Evolutionary conservation across 2,113 vertebrate genomes (phyloP).

Genomic region (Cettia cetti): DNA sequence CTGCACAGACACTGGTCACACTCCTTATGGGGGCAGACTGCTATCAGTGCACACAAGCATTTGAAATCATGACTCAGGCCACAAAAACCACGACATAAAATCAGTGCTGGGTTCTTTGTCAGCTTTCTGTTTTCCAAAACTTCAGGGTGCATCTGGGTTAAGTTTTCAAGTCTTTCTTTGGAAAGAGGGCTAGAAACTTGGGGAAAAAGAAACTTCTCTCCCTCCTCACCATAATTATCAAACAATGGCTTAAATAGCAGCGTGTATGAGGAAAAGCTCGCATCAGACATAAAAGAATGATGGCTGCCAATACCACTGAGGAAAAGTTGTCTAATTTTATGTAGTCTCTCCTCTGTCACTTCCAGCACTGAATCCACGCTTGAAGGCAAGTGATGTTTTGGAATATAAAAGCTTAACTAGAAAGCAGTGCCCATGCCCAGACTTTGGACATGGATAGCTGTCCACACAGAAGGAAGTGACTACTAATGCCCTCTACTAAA

Average conservation of each 20-base stretch:
- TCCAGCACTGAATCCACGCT: not conserved
- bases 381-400: not conserved
- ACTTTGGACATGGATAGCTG: not conserved
- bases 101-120: not conserved
- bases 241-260: not conserved
- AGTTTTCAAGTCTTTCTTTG: not conserved
- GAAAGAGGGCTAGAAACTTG: not conserved
- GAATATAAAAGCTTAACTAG: not conserved
- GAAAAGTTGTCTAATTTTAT: not conserved
- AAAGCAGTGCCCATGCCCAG: not conserved
- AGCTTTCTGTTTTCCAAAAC: not conserved
- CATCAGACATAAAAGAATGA: not conserved
- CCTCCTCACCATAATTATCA: not conserved
- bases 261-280: not conserved
- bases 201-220: not conserved
- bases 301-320: not conserved
- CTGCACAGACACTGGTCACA: not conserved
- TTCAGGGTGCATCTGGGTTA: not conserved
- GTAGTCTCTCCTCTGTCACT: not conserved
- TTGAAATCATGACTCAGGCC: constrained; percentile 16
- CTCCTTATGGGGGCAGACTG: not conserved
- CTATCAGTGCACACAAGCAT: not conserved
- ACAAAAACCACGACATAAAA: not conserved
- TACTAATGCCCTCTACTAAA: not conserved
- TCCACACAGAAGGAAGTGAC: not conserved